phyloP scores from a whole-genome alignment of 1,140 invertebrate genomes.

The Drosophila ercepeae region DNA sequence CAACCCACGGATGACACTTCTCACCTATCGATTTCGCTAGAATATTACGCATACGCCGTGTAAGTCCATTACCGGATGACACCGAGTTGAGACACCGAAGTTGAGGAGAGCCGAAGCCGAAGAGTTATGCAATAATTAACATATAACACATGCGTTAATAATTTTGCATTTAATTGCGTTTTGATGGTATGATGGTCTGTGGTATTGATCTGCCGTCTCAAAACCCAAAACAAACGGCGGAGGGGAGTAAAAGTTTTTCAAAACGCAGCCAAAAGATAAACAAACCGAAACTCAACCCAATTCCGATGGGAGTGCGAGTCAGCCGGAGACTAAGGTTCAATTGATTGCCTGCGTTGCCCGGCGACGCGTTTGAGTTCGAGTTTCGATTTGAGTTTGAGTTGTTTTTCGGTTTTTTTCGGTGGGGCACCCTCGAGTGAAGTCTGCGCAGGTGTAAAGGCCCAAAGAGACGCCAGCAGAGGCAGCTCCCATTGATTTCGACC shows the following conservation, averaged over 20 bases:
- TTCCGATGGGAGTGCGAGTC: slow-evolving; percentile 53
- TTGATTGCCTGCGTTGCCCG: slow-evolving; percentile 58
- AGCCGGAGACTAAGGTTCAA: slow-evolving; percentile 73
- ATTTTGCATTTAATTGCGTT: slow-evolving; percentile 41
- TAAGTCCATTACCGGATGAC: slow-evolving; percentile 15
- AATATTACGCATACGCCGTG: slow-evolving; percentile 60
- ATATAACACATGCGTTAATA: slow-evolving; percentile 58
- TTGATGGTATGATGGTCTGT: slow-evolving; percentile 32
- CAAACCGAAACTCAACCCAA: slow-evolving; percentile 70
- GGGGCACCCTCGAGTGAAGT: slow-evolving; percentile 12
- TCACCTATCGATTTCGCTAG: slow-evolving; percentile 18
- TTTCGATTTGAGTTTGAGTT: slow-evolving; percentile 39
- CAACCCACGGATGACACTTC: slow-evolving; percentile 8
- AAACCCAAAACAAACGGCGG: slow-evolving; percentile 22
- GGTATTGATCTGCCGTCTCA: slow-evolving; percentile 7
- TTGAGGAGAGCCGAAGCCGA: neutral
- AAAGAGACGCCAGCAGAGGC: slow-evolving; percentile 6
- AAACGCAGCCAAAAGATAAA: slow-evolving; percentile 50
- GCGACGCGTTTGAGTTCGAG: slow-evolving; percentile 26
- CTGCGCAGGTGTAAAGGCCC: slow-evolving; percentile 41
- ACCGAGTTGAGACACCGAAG: neutral
- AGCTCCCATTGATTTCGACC: slow-evolving; percentile 17
- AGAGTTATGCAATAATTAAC: slow-evolving; percentile 68
- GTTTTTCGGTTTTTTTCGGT: slow-evolving; percentile 10
- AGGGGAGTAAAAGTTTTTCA: slow-evolving; percentile 61